Percentiles rank a stretch among this genome's conserved stretches.
phyloP scores from a whole-genome alignment of 2,888 invertebrate genomes.

The Adelognathus sp. region DNA sequence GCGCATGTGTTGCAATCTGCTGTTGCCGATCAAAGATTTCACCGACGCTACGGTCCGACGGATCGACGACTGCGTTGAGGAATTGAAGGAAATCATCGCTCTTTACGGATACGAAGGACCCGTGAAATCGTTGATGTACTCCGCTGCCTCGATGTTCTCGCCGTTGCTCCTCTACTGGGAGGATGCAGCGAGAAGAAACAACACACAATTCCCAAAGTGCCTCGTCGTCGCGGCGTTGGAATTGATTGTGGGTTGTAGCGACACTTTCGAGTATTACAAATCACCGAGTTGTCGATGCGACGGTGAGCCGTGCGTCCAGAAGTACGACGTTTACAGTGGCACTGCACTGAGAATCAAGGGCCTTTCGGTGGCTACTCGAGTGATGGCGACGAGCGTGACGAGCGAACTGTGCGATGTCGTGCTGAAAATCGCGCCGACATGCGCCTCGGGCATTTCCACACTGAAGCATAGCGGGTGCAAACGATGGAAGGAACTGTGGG shows the following conservation, averaged over 20 bases:
- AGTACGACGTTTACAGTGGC: conserved; percentile 20
- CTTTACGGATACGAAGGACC: neutral
- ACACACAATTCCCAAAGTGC: neutral
- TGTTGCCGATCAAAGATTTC: conserved; percentile 24
- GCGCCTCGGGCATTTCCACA: conserved; percentile 54
- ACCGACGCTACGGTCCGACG: neutral
- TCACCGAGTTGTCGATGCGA: conserved; percentile 35
- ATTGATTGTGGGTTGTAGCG: conserved; percentile 24
- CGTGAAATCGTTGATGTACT: conserved; percentile 33
- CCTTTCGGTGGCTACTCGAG: conserved; percentile 5
- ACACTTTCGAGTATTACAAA: neutral
- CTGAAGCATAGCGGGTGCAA: conserved; percentile 65
- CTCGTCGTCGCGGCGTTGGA: conserved; percentile 12
- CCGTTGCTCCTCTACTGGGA: conserved; percentile 40
- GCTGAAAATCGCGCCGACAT: conserved; percentile 59
- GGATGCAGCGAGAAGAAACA: neutral
- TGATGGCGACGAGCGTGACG: conserved; percentile 20
- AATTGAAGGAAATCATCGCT: neutral
- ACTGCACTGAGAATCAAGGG: conserved; percentile 19
- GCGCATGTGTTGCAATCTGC: conserved; percentile 31
- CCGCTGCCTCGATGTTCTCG: conserved; percentile 6
- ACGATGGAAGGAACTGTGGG: conserved; percentile 70
- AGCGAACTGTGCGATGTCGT: conserved; percentile 47
- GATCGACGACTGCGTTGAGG: neutral
- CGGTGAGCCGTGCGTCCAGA: neutral